Conservation (phyloP, 2,888 invertebrate genomes). For the Caenorhabditis auriculariae region DNA sequence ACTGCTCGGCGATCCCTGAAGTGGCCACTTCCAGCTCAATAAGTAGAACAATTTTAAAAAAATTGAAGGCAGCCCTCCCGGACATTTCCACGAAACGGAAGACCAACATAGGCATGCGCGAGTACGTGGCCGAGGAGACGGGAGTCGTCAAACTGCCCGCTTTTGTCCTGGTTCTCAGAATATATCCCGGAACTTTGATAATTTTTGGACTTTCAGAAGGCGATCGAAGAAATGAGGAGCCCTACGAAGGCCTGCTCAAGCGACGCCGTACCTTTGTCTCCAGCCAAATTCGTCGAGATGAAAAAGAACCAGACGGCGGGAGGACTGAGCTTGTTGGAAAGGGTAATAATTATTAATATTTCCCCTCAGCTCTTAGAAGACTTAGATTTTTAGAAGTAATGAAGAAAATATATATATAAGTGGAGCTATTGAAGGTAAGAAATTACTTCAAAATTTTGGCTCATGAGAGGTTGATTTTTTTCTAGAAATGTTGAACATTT, state of each 20-base stretch:
- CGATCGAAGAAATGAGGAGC: conserved; percentile 13
- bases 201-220: conserved; percentile 2
- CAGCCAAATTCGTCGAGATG: conserved; percentile 27
- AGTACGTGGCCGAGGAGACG: conserved; percentile 10
- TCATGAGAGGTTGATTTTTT: too few species aligned
- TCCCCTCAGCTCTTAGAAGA: background rate
- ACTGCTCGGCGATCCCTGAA: conserved; percentile 10
- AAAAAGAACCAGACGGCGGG: conserved; percentile 19
- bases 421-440: background rate
- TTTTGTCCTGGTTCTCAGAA: conserved; percentile 6
- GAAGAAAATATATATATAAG: background rate
- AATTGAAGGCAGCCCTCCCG: conserved; percentile 7
- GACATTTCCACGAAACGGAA: conserved; percentile 8
- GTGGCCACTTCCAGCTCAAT: too few species aligned
- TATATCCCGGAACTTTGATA: too few species aligned
- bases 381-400: background rate
- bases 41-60: too few species aligned
- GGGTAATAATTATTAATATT: conserved; percentile 3
- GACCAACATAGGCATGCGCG: conserved; percentile 19
- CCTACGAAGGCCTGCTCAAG: conserved; percentile 18
- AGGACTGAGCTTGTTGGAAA: conserved; percentile 18
- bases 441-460: background rate
- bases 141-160: conserved; percentile 10
- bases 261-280: conserved; percentile 24
- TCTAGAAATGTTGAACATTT: too few species aligned